Base-by-base conservation (phyloP, 2,888 invertebrate genomes). In the Phalera bucephala region DNA sequence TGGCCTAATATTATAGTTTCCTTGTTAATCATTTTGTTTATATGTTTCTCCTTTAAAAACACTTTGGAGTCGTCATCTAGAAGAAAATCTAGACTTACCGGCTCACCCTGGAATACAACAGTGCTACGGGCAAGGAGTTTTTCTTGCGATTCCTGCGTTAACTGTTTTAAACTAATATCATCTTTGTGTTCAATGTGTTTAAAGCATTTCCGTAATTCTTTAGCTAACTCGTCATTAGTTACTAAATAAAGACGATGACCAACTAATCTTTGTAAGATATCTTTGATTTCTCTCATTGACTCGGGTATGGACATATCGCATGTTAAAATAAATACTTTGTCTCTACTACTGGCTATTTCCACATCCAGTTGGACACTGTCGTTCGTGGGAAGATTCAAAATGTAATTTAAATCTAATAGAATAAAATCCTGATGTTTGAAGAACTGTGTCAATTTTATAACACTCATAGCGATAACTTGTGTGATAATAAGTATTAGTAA, bases 21-120 rank as follows among this genome's bases (percentile, higher is more conserved):
- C 14, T 34, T 31, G n/a, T 32, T 32, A n/a, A 35, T 20, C 10
- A 40, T 20, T 25, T 32, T 35, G 19, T 29, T 12, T 23, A 40
- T 22, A 7, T 22, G 17, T 10, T 35, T 10, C 13, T 31, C 10
- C 12, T 31, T 29, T 2, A 40, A 20, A 6, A n/a, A n/a, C n/a
- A n/a, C n/a, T n/a, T n/a, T n/a, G n/a, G n/a, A n/a, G n/a, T n/a
- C n/a, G n/a, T n/a, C 14, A 7, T 35, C 23, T 17, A 40, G 11
- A 1, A 35, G 17, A 4, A 10, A 6, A 10, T 23, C 10, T 14
- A 40, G 29, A 22, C 6, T 23, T 1, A 40, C 35, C 25, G 31
- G 27, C 11, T 13, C 10, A 6, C 35, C 40, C 22, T 40, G 40
- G n/a, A 21, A 32, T 17, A 40, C 10, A 32, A n/a, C 21, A 17